Percentiles rank a stretch among this genome's conserved stretches.
Evolutionary conservation across 2,888 invertebrate species (phyloP).

Genomic region (Ellobium chinense): DNA sequence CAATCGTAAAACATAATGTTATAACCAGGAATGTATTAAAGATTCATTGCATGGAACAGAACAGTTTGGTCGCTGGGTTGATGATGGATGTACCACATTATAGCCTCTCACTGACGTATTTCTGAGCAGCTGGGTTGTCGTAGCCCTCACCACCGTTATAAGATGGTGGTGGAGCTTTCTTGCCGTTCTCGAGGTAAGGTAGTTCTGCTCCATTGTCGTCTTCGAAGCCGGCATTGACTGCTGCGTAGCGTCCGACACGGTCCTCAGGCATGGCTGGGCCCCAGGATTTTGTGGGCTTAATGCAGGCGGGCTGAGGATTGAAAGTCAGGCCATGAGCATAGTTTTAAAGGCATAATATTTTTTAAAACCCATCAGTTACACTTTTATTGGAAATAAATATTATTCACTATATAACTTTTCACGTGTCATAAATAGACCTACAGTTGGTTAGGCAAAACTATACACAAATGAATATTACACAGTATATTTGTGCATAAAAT

Average conservation of each 20-base stretch:
- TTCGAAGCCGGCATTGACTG: conserved; percentile 23
- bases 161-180: neutral
- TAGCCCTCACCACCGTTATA: neutral
- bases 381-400: too few species aligned
- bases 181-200: neutral
- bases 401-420: neutral
- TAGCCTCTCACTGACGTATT: neutral
- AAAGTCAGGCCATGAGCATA: too few species aligned
- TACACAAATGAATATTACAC: too few species aligned
- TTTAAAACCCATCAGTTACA: too few species aligned
- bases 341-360: neutral
- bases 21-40: too few species aligned
- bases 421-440: neutral
- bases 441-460: neutral
- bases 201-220: neutral
- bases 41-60: too few species aligned
- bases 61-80: too few species aligned
- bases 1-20: too few species aligned
- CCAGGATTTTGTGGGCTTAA: conserved; percentile 55
- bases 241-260: conserved; percentile 55
- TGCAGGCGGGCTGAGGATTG: conserved; percentile 24
- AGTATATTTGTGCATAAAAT: too few species aligned
- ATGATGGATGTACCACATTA: too few species aligned
- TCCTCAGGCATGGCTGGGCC: conserved; percentile 64
- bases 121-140: neutral